A percentile compares a stretch with the other conserved stretches of the same genome.
Conservation (phyloP, 2,797 vertebrate genomes). For the Sandelia bainsii region DNA sequence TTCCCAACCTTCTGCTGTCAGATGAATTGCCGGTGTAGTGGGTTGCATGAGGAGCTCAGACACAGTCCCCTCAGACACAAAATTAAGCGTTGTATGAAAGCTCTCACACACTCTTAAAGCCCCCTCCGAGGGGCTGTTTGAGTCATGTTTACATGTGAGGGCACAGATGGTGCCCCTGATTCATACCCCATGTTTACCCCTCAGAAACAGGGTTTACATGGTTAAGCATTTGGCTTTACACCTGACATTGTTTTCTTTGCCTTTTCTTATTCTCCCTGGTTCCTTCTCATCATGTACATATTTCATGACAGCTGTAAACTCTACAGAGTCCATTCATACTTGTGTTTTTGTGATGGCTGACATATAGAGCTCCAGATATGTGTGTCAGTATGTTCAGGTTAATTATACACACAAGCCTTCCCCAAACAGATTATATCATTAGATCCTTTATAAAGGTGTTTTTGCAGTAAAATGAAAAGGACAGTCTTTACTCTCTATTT, state of each 20-base stretch:
- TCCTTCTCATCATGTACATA: neutral
- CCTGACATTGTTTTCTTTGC: conserved; percentile 30
- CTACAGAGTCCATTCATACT: neutral
- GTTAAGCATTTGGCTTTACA: conserved; percentile 46
- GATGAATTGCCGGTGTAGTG: conserved; percentile 4
- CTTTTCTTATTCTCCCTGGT: neutral
- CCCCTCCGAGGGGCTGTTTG: conserved; percentile 46
- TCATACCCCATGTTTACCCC: conserved; percentile 40
- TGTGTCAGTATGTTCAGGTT: neutral
- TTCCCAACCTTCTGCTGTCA: conserved; percentile 31
- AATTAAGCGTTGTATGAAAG: conserved; percentile 63
- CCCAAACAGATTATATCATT: neutral
- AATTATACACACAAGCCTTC: neutral
- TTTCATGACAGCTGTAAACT: conserved; percentile 1
- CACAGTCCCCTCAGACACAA: conserved; percentile 39
- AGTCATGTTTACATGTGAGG: conserved; percentile 47
- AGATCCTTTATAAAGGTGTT: neutral
- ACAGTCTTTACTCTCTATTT: neutral
- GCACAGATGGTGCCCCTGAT: conserved; percentile 72
- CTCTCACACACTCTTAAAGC: conserved; percentile 54
- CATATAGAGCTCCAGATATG: neutral
- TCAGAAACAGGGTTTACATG: conserved; percentile 46
- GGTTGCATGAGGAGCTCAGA: conserved; percentile 20
- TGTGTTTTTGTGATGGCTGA: conserved; percentile 3
- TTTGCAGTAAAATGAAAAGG: neutral